Conservation (phyloP, 1,140 invertebrate genomes). For the Kradibia gibbosae region DNA sequence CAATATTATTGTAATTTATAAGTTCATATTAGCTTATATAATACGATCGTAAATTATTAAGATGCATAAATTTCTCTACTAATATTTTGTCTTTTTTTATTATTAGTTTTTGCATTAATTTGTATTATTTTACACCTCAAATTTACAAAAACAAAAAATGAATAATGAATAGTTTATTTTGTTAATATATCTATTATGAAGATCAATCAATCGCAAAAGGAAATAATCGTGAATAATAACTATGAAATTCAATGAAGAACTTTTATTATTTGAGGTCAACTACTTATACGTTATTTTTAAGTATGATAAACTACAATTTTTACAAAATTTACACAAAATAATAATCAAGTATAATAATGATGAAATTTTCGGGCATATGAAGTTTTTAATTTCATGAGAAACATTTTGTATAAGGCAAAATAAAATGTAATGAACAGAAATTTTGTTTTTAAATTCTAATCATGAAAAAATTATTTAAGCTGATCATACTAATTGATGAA, state of each 20-base stretch:
- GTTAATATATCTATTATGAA: background rate
- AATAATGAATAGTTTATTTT: background rate
- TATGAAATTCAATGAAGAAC: background rate
- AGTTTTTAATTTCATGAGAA: background rate
- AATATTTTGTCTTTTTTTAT: background rate
- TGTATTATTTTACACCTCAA: background rate
- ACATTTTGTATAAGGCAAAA: background rate
- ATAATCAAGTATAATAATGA: no score
- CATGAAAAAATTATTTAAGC: background rate
- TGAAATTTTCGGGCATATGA: background rate
- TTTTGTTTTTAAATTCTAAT: no score
- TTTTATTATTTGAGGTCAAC: slow-evolving; percentile 20
- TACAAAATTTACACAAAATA: no score
- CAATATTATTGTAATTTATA: background rate
- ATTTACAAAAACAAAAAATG: background rate
- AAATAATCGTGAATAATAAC: background rate
- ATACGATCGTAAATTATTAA: no score
- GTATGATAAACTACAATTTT: no score
- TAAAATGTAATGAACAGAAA: background rate
- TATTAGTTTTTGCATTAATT: background rate
- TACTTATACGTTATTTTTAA: slow-evolving; percentile 36
- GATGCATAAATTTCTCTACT: background rate
- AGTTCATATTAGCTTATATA: no score
- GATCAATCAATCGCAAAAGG: background rate
- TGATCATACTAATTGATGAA: no score